These are phyloP conservation scores for Subanguina moxae DNA, from an alignment of 1,140 invertebrate species.

Conservation along the genomic window DNA sequence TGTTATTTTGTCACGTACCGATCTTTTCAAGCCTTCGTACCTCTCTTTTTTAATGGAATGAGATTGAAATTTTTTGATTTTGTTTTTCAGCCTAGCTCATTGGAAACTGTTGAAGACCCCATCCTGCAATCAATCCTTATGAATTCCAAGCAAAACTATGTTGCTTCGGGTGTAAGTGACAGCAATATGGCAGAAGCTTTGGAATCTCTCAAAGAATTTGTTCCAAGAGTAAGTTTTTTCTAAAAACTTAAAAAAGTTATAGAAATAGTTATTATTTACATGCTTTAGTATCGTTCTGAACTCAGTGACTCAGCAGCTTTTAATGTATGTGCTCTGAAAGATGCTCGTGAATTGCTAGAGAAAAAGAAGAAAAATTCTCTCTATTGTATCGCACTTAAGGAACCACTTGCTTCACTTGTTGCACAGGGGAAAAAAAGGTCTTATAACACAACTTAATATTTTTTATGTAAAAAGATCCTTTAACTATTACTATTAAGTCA, in stretches of 20 bases:
- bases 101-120: constrained; percentile 38
- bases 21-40: too few species aligned
- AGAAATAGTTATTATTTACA: neutral
- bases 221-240: neutral
- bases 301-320: too few species aligned
- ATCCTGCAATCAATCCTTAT: constrained; percentile 36
- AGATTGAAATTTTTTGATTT: constrained; percentile 1
- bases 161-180: neutral
- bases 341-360: neutral
- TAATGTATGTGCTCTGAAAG: too few species aligned
- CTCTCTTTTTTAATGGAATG: neutral
- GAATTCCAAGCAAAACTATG: constrained; percentile 17
- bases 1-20: too few species aligned
- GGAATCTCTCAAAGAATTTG: constrained; percentile 2
- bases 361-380: constrained; percentile 14
- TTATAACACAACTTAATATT: neutral
- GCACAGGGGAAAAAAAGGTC: constrained; percentile 22
- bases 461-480: constrained; percentile 17
- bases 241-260: neutral
- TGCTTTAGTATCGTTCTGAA: too few species aligned
- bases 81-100: neutral
- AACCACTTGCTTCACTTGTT: constrained; percentile 20
- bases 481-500: constrained; percentile 21
- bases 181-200: neutral
- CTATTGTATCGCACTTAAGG: constrained; percentile 12